Base-by-base conservation (phyloP, 2,888 invertebrate species). In the Brenthis hecate region DNA sequence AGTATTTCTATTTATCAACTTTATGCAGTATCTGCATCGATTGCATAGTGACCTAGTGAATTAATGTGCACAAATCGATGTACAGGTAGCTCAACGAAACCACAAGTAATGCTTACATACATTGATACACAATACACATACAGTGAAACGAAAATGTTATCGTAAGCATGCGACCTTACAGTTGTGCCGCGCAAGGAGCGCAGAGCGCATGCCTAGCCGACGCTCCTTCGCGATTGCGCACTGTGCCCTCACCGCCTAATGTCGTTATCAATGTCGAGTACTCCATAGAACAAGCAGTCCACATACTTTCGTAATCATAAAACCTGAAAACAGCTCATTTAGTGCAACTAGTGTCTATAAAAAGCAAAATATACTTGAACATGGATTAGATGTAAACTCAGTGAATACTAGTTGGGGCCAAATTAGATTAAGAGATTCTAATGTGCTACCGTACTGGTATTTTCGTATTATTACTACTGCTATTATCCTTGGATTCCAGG, bases 371-470 rank as follows among this genome's bases (percentile, higher is more conserved):
- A 72, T 75, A 74, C 73, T 75, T 72, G 70, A 72, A 76, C 72
- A 76, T 77, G 75, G 73, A 70, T 76, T 80, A 75, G 70, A 74
- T 68, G 68, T 56, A 68, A 71, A 71, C 72, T 70, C 56, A 64
- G 76, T 74, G 71, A 47, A 70, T 68, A 73, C 6, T 28, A 64
- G 77, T 76, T 72, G 70, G 73, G 78, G 80, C 80, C 77, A 81
- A 79, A 77, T 78, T 76, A 74, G 72, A 77, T 76, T 77, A 82
- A 80, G 85, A 85, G 85, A 82, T 83, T 91, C 91, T 90, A 86
- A 92, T 92, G 92, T 91, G 83, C 87, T 86, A 88, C 86, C 84
- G 83, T 79, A 80, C 82, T 77, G 80, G 85, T 77, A 77, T 81
- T 60, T 80, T 83, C 69, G 82, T 86, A 73, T 81, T 88, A 73